Base-by-base conservation (phyloP, 2,113 vertebrate genomes). In the Corydoras maculifer region DNA sequence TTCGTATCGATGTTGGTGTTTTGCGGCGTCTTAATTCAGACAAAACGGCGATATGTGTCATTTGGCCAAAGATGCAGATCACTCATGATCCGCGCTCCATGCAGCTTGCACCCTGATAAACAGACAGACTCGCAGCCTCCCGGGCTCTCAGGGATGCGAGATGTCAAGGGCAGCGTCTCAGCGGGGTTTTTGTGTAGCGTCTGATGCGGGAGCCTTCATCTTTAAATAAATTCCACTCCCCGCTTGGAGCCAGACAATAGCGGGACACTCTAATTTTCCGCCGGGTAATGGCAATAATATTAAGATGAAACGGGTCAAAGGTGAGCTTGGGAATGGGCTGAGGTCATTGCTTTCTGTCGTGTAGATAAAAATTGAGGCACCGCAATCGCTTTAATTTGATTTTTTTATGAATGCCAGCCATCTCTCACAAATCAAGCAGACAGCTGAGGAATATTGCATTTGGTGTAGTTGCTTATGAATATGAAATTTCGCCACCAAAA, bases 261-360 rank as follows among this genome's bases (percentile, higher is more conserved):
- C 62, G 82, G 88, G 88, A 88, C 82, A 77, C 82, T 88, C 87
- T 91, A 82, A 86, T 89, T 90, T 90, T 90, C 91, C 83, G 86
- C 85, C 86, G 91, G 91, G 91, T 92, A 89, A 88, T 85, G 87
- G 90, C 88, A 81, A 90, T 83, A 78, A 75, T 87, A 85, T 88
- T 77, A 85, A 88, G 87, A 88, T 87, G 87, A 86, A 82, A 85
- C 85, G 83, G 90, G 91, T 89, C 87, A 92, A 83, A 87, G 93
- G 91, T 93, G 87, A 77, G 57, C 50, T 79, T 79, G 84, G 78
- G 69, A 82, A 94, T 92, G 94, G 92, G 93, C 86, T 84, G 76
- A 53, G 59, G 31, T 65, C 70, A 1, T 74, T 51, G 82, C 77
- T 60, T 25, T 49, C 35, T 74, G 81, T 74, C 70, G 80, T 75